Percentiles rank a stretch among this genome's conserved stretches.
phyloP scores from a whole-genome alignment of 2,797 vertebrate species.

The Paramormyrops hopkinsi region DNA sequence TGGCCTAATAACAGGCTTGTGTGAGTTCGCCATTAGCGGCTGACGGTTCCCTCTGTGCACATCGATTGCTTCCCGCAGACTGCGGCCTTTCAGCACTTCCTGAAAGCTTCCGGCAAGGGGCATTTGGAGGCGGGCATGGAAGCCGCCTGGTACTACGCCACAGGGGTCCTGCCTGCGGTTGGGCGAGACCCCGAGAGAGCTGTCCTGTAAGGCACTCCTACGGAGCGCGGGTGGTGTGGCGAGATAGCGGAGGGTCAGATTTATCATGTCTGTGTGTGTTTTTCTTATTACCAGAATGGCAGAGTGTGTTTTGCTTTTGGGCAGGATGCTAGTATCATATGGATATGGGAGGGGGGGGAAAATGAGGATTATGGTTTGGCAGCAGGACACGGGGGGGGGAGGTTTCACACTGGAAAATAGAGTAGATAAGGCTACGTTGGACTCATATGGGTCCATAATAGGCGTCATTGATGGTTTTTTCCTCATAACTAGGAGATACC shows the following conservation, averaged over 20 bases:
- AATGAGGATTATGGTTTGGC: no score
- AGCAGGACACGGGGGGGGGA: no score
- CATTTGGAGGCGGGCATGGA: slow-evolving; percentile 72
- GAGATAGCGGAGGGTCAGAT: neutral
- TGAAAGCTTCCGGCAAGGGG: slow-evolving; percentile 71
- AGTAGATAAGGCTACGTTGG: no score
- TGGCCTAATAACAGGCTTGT: neutral
- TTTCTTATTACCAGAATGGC: neutral
- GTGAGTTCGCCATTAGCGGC: neutral
- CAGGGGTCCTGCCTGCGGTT: slow-evolving; percentile 71
- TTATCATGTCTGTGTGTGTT: neutral
- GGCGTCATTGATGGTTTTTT: no score
- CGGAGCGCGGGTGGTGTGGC: neutral
- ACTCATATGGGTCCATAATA: no score
- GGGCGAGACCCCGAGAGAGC: slow-evolving; percentile 72
- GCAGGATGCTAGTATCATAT: neutral
- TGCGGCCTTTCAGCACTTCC: slow-evolving; percentile 72
- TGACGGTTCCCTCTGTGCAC: slow-evolving; percentile 10
- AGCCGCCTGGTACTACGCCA: slow-evolving; percentile 73
- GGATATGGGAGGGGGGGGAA: neutral
- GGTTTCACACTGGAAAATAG: no score
- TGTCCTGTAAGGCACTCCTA: slow-evolving; percentile 66
- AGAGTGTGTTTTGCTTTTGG: neutral
- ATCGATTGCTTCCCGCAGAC: slow-evolving; percentile 58
- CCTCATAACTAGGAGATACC: neutral